Conservation (phyloP, 64 coral and sea anemone species). For the Pachyseris speciosa region DNA sequence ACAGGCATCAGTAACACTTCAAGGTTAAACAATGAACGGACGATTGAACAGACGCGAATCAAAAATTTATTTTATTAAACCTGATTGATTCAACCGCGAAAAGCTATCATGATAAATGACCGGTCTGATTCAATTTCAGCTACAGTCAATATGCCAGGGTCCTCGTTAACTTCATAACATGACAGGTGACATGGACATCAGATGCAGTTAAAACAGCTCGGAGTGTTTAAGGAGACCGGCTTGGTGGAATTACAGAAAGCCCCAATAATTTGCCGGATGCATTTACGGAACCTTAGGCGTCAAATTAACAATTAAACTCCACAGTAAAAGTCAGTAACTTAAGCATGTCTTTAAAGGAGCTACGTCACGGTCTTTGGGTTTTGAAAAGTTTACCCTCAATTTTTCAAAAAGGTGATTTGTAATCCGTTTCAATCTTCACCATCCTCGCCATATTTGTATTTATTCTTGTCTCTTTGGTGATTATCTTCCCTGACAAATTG, state of each 20-base stretch:
- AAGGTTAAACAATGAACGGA: no score
- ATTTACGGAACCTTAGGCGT: no score
- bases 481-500: no score
- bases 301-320: neutral
- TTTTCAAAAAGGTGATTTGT: no score
- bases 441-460: no score
- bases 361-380: no score
- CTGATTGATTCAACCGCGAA: neutral
- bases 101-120: neutral
- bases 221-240: neutral
- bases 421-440: no score
- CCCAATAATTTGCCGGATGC: neutral
- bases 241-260: neutral
- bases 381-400: no score
- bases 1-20: no score
- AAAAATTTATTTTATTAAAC: neutral
- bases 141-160: neutral
- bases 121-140: neutral
- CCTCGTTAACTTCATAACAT: neutral
- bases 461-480: no score
- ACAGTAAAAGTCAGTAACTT: neutral
- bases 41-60: neutral
- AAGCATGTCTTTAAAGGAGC: slow-evolving; percentile 10
- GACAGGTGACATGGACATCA: neutral
- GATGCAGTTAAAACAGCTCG: neutral